phyloP scores from a whole-genome alignment of 2,797 vertebrate genomes.

The Antennarius maculatus region DNA sequence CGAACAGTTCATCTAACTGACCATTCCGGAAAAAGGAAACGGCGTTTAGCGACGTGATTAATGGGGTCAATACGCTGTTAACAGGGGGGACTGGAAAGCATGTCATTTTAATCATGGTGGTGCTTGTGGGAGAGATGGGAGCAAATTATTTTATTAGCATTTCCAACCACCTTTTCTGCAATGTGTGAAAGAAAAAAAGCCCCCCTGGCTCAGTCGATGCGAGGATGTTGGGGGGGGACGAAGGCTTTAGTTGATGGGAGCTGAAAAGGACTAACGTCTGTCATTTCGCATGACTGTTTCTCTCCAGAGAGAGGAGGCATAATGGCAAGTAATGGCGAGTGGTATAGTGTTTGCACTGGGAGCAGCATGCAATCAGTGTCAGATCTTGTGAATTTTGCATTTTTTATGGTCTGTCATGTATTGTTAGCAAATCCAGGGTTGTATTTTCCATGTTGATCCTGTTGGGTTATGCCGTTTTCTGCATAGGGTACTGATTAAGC shows the following conservation, averaged over 20 bases:
- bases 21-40: slow-evolving; percentile 59
- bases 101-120: slow-evolving; percentile 71
- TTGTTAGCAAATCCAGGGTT: slow-evolving; percentile 30
- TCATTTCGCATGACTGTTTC: slow-evolving; percentile 44
- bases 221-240: slow-evolving; percentile 22
- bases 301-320: slow-evolving; percentile 31
- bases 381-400: slow-evolving; percentile 59
- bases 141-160: slow-evolving; percentile 64
- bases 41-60: slow-evolving; percentile 65
- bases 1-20: slow-evolving; percentile 67
- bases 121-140: slow-evolving; percentile 51
- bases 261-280: slow-evolving; percentile 42
- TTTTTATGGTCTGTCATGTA: slow-evolving; percentile 66
- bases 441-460: slow-evolving; percentile 13
- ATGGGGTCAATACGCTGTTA: slow-evolving; percentile 70
- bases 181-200: slow-evolving; percentile 14
- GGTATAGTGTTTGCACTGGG: slow-evolving; percentile 42
- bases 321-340: slow-evolving; percentile 24
- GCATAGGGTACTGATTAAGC: slow-evolving; percentile 57
- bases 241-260: slow-evolving; percentile 19
- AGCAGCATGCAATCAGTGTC: slow-evolving; percentile 47
- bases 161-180: slow-evolving; percentile 54
- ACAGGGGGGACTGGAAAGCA: slow-evolving; percentile 60
- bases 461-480: slow-evolving; percentile 26
- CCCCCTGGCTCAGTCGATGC: slow-evolving; percentile 14